These are phyloP conservation scores for Plemyria rubiginata DNA, from an alignment of 2,888 invertebrate species.

Conservation along the genomic window DNA sequence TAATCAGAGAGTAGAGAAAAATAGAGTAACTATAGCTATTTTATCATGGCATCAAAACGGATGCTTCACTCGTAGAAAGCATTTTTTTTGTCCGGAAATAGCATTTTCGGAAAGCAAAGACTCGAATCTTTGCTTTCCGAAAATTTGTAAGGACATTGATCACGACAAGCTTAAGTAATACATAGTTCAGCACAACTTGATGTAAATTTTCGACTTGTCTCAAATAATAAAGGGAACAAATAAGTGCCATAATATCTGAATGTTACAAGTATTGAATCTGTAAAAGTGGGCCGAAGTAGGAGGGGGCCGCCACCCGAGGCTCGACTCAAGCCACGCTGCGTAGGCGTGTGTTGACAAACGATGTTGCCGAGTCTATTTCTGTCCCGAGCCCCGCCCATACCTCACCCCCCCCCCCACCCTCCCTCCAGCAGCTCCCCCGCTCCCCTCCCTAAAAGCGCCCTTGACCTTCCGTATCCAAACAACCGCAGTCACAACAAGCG, in stretches of 20 bases:
- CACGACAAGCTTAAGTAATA: too few relatives aligned
- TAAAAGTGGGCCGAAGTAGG: not conserved
- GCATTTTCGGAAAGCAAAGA: too few relatives aligned
- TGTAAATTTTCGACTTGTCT: too few relatives aligned
- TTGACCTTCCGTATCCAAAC: constrained; percentile 83
- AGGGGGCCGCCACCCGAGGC: constrained; percentile 42
- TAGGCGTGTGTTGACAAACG: constrained; percentile 84
- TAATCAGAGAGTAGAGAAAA: too few relatives aligned
- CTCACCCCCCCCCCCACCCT: constrained; percentile 46
- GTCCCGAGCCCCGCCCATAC: constrained; percentile 60
- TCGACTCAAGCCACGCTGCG: constrained; percentile 56
- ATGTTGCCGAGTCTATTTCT: constrained; percentile 75
- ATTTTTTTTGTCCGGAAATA: too few relatives aligned
- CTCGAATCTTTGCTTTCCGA: too few relatives aligned
- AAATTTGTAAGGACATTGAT: too few relatives aligned
- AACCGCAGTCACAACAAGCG: constrained; percentile 80
- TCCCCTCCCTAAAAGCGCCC: constrained; percentile 63
- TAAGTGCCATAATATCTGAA: not conserved
- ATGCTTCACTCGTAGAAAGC: too few relatives aligned
- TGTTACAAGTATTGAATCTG: constrained; percentile 1
- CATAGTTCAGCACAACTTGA: too few relatives aligned
- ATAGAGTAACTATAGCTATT: too few relatives aligned
- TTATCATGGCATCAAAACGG: too few relatives aligned
- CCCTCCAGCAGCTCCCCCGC: constrained; percentile 40
- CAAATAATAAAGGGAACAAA: not conserved